Conservation (phyloP, 2,113 vertebrate genomes). For the Pampusana beccarii region DNA sequence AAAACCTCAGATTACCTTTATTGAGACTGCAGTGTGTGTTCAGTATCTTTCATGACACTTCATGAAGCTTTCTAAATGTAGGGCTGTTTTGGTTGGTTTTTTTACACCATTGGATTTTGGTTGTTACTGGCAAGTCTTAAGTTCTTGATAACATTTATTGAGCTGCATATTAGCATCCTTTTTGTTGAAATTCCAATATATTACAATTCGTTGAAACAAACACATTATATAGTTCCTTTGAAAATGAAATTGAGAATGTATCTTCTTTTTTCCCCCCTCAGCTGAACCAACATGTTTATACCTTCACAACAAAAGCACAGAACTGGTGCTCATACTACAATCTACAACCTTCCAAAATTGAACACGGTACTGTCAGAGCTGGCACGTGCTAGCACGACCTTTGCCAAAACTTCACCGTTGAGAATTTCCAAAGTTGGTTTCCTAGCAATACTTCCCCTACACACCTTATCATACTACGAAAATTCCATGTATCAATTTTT, state of each 20-base stretch:
- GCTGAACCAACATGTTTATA: neutral
- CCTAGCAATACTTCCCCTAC: neutral
- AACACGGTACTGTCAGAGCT: neutral
- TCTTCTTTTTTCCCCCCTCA: slow-evolving; percentile 1
- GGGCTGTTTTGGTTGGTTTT: neutral
- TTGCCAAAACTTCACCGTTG: neutral
- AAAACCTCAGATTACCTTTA: neutral
- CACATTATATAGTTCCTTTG: slow-evolving; percentile 16
- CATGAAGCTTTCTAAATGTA: neutral
- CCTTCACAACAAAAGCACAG: neutral
- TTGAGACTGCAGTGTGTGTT: neutral
- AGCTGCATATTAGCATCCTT: neutral
- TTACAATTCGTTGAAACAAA: neutral
- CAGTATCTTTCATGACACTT: neutral
- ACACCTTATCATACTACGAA: neutral
- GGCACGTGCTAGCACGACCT: neutral
- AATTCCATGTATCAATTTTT: neutral
- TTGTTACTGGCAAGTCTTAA: neutral
- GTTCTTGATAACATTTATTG: neutral
- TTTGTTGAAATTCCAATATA: neutral
- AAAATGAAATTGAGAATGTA: slow-evolving; percentile 37
- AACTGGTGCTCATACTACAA: neutral
- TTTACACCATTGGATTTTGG: neutral
- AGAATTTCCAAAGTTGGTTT: neutral
- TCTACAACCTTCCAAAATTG: neutral